Evolutionary conservation across 1,140 invertebrate species (phyloP), one percentile per base, ranked within the genome.

Genomic region (Monochamus saltuarius): DNA sequence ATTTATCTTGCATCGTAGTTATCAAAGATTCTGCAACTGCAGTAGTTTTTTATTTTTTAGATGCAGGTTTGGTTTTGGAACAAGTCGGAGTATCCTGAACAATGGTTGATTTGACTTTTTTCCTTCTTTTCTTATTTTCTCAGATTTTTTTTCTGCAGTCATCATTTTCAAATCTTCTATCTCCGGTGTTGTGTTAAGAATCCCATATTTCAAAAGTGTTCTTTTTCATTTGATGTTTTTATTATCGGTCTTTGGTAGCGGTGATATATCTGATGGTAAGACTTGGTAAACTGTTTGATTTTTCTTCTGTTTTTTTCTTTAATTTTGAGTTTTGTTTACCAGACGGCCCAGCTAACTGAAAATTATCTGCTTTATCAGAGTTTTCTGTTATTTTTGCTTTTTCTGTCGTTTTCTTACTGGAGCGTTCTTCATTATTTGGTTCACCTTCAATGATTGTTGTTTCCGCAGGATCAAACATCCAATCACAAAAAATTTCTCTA

Each of bases 401-500:
- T 22, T 35, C n/a, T 35, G 1, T 35, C 35, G 49, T 11, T 13
- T 36, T 54, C 9, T 54, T 14, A 54, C 42, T n/a, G 16, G 39
- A 14, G 22, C 17, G n/a, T 39, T 40, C 29, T 54, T 54, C 17
- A 7, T 36, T 29, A 16, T 13, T 54, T 19, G 19, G 14, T 8
- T 54, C 13, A 7, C 11, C 8, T 37, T 19, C 36, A 13, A 40
- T 16, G 22, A 36, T 11, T 14, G 34, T 17, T 11, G 17, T 54
- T 45, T 56, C 55, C 22, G 22, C 8, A 47, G 40, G 13, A 11
- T 43, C 7, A 43, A 43, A 13, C 40, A 43, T 10, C 40, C 40
- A 43, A 43, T 43, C 1, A n/a, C 40, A 16, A 16, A 59, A 59
- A 37, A 59, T 38, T 16, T 60, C 37, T 22, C 19, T 45, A 38